Conservation (phyloP, 1,140 invertebrate genomes). For the Amphibalanus amphitrite region DNA sequence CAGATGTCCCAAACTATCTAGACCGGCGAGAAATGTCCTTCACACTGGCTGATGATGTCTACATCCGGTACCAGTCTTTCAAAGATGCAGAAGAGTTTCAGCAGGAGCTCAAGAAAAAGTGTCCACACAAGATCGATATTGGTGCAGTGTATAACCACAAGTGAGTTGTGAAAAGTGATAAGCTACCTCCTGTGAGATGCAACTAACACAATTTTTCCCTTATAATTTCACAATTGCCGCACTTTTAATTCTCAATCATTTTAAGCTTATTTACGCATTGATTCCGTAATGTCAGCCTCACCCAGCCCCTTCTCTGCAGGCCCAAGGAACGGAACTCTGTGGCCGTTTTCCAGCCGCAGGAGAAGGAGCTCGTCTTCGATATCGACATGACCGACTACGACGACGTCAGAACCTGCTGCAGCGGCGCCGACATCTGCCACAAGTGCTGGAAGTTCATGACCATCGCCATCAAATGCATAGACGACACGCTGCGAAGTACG, state of each 20-base stretch:
- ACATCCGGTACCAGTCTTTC: constrained; percentile 82
- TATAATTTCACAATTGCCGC: no score
- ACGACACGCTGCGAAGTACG: constrained; percentile 58
- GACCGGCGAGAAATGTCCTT: constrained; percentile 85
- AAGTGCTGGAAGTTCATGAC: constrained; percentile 98
- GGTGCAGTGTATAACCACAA: constrained; percentile 78
- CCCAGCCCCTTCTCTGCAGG: constrained; percentile 24
- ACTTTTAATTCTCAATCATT: no score
- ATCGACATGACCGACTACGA: constrained; percentile 99
- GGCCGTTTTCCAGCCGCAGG: constrained; percentile 34
- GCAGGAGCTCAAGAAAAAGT: constrained; percentile 54
- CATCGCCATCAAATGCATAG: constrained; percentile 78
- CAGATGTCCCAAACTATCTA: constrained; percentile 49
- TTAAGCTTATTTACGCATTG: no score
- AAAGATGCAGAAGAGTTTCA: constrained; percentile 58
- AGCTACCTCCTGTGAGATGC: no score
- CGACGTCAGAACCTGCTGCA: constrained; percentile 51
- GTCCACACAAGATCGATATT: constrained; percentile 89
- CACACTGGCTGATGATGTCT: constrained; percentile 82
- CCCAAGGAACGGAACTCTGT: constrained; percentile 40
- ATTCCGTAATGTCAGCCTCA: no score
- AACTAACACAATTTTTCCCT: no score
- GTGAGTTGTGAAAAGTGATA: constrained; percentile 17
- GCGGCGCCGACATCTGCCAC: constrained; percentile 36
- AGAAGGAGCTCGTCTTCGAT: constrained; percentile 94